phyloP scores from a whole-genome alignment of 2,113 vertebrate genomes.

The Crotophaga sulcirostris region DNA sequence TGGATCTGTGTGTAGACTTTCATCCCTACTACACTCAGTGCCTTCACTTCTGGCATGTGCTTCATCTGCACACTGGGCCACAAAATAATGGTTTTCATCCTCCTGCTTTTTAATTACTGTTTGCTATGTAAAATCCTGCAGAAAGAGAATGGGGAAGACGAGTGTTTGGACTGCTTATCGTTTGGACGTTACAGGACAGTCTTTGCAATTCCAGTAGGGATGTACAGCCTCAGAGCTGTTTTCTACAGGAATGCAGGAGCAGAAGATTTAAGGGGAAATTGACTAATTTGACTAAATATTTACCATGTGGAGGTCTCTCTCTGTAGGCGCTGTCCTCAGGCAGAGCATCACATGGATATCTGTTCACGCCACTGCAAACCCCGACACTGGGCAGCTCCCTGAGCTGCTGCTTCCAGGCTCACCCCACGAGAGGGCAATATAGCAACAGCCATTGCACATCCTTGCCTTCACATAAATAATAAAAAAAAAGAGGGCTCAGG shows the following conservation, averaged over 20 bases:
- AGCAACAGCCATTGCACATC: neutral
- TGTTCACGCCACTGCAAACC: neutral
- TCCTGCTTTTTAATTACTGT: neutral
- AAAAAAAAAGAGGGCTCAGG: too few relatives aligned
- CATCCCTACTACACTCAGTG: accelerated
- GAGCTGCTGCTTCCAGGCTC: neutral
- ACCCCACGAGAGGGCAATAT: conserved; percentile 45
- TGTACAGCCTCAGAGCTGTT: neutral
- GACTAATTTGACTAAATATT: neutral
- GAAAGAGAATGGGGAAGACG: neutral
- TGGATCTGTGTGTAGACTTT: neutral
- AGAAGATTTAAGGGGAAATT: neutral
- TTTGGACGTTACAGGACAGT: accelerated
- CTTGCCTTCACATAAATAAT: accelerated
- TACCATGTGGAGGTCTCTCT: accelerated
- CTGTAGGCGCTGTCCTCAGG: neutral
- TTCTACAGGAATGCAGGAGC: neutral
- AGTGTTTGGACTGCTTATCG: neutral
- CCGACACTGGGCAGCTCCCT: accelerated
- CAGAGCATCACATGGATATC: neutral
- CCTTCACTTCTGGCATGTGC: accelerated
- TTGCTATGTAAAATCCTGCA: neutral
- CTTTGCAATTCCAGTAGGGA: neutral
- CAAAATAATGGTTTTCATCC: neutral
- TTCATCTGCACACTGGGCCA: accelerated